A percentile compares a stretch with the other conserved stretches of the same genome.
These are phyloP conservation scores for Gastracanthus pulcherrimus DNA, from an alignment of 2,888 invertebrate genomes.

Conservation along the genomic window DNA sequence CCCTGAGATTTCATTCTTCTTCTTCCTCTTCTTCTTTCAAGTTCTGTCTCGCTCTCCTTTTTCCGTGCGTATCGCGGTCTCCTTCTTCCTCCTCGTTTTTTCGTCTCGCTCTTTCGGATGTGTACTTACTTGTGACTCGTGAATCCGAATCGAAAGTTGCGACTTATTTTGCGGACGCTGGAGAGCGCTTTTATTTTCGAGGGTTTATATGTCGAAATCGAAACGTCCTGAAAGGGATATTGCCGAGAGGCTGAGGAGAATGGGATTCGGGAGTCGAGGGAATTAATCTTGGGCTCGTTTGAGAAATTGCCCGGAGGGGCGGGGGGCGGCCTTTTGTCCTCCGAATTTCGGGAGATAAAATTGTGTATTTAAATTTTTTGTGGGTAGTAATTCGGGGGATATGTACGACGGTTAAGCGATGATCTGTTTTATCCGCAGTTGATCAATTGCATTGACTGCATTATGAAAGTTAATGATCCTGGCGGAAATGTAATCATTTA, in stretches of 20 bases:
- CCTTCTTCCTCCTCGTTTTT: not conserved
- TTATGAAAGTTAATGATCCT: too few species aligned
- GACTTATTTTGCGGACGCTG: conserved; percentile 11
- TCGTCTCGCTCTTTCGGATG: too few species aligned
- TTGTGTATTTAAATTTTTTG: conserved; percentile 12
- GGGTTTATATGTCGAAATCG: conserved; percentile 36
- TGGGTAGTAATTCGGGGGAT: too few species aligned
- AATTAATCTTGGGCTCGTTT: conserved; percentile 34
- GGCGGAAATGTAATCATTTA: too few species aligned
- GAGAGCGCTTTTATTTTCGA: conserved; percentile 4
- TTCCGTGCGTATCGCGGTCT: too few species aligned
- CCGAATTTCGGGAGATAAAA: conserved; percentile 29
- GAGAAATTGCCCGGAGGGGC: conserved; percentile 22
- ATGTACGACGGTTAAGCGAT: not conserved
- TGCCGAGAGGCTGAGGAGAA: not conserved
- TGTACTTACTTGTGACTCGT: too few species aligned
- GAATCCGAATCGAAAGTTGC: conserved; percentile 29
- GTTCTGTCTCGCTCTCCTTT: conserved; percentile 6
- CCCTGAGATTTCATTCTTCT: conserved; percentile 33
- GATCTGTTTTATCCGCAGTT: not conserved
- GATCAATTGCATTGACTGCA: too few species aligned
- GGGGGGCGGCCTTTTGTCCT: not conserved
- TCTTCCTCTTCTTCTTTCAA: not conserved
- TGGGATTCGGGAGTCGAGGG: not conserved
- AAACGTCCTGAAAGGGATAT: not conserved